These are phyloP conservation scores for Pempheris klunzingeri DNA, from an alignment of 2,797 vertebrate species.

Conservation along the genomic window DNA sequence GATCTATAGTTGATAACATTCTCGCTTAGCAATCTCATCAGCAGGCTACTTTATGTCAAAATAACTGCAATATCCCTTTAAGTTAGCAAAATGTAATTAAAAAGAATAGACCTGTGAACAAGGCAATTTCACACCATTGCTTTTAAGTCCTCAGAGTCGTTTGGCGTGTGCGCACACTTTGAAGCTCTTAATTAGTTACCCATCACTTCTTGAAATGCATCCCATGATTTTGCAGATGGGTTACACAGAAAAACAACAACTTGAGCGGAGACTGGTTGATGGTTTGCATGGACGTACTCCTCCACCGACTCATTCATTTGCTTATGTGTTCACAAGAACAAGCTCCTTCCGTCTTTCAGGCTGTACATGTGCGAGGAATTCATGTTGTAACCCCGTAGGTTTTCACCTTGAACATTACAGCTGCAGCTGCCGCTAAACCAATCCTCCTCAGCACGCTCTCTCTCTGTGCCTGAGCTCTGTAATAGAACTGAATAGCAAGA, in stretches of 20 bases:
- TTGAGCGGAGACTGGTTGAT: background rate
- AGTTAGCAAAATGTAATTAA: constrained; percentile 21
- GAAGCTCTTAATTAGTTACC: constrained; percentile 50
- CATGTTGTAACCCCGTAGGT: constrained; percentile 31
- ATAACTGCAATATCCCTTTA: constrained; percentile 2
- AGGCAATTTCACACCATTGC: constrained; percentile 45
- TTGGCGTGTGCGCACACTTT: constrained; percentile 4
- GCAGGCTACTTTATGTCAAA: background rate
- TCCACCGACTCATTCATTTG: constrained; percentile 3
- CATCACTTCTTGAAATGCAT: constrained; percentile 39
- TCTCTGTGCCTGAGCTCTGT: constrained; percentile 46
- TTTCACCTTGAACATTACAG: constrained; percentile 70
- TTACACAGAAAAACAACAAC: constrained; percentile 11
- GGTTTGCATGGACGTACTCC: constrained; percentile 11
- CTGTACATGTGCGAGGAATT: constrained; percentile 39
- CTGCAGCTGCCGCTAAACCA: constrained; percentile 52
- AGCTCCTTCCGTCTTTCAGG: constrained; percentile 9
- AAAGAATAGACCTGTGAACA: constrained; percentile 28
- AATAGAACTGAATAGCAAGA: constrained; percentile 60
- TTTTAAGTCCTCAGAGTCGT: constrained; percentile 47
- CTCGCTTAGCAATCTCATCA: background rate
- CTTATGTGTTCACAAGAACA: constrained; percentile 46
- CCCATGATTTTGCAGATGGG: constrained; percentile 24
- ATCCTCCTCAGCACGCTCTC: constrained; percentile 46
- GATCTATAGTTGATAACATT: background rate